Evolutionary conservation across 2,888 invertebrate species (phyloP).

Genomic region (Caradrina kadenii): DNA sequence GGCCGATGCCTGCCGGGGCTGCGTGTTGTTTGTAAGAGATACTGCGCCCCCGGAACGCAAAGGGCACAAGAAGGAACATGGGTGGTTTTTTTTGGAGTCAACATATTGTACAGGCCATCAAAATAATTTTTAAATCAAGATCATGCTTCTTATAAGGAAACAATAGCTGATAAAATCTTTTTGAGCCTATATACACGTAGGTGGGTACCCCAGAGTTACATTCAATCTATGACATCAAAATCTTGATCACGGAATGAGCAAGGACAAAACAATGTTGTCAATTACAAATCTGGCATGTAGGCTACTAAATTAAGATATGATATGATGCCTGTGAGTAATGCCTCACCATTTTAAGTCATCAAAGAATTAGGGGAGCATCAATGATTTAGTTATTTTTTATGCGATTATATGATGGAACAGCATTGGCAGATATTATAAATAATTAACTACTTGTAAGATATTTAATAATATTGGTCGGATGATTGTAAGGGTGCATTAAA

Average conservation of each 20-base stretch:
- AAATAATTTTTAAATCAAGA: conserved; percentile 9
- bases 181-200: neutral
- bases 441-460: neutral
- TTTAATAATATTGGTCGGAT: neutral
- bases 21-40: too few species aligned
- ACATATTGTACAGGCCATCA: neutral
- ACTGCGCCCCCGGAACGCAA: too few species aligned
- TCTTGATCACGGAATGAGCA: conserved; percentile 65
- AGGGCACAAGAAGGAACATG: too few species aligned
- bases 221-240: conserved; percentile 66
- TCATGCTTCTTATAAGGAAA: neutral
- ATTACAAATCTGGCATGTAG: conserved; percentile 68
- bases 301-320: conserved; percentile 57
- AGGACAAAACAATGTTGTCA: conserved; percentile 77
- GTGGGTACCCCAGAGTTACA: conserved; percentile 41
- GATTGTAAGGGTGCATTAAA: neutral
- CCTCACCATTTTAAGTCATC: conserved; percentile 22
- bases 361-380: neutral
- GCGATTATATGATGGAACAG: too few species aligned
- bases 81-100: too few species aligned
- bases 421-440: neutral
- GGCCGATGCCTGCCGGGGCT: too few species aligned
- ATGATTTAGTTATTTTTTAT: neutral
- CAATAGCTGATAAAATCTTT: conserved; percentile 19
- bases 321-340: conserved; percentile 47